These are phyloP conservation scores for Pagrus major DNA, from an alignment of 2,113 vertebrate species.

Conservation along the genomic window DNA sequence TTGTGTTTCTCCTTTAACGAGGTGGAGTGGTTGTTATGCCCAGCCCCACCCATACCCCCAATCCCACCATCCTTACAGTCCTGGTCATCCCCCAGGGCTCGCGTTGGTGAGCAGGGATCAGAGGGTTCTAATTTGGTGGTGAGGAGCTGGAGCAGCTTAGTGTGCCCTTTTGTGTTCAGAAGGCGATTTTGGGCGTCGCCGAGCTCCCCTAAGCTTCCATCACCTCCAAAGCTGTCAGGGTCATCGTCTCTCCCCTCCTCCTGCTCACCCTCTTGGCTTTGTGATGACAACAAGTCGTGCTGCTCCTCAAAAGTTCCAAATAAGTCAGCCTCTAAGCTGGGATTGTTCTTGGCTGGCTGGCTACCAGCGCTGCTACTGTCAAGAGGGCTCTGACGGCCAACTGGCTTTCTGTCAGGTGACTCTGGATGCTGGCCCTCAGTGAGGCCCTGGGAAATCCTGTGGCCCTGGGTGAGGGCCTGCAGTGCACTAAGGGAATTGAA, in stretches of 20 bases:
- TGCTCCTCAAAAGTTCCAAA: conserved; percentile 64
- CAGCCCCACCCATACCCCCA: conserved; percentile 69
- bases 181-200: conserved; percentile 86
- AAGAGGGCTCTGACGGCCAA: conserved; percentile 61
- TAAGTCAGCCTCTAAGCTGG: conserved; percentile 55
- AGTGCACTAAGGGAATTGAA: conserved; percentile 93
- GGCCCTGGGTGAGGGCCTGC: conserved; percentile 94
- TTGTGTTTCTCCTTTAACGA: conserved; percentile 99
- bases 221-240: conserved; percentile 16
- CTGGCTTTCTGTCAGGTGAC: conserved; percentile 92
- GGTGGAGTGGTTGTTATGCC: conserved; percentile 77
- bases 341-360: conserved; percentile 54
- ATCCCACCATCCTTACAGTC: conserved; percentile 85
- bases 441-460: conserved; percentile 87
- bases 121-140: conserved; percentile 94
- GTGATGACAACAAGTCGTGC: conserved; percentile 84
- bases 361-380: conserved; percentile 28
- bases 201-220: conserved; percentile 49
- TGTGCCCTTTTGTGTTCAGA: conserved; percentile 92
- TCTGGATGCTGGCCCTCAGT: conserved; percentile 77
- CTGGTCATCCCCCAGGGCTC: conserved; percentile 82
- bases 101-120: conserved; percentile 88
- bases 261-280: conserved; percentile 84
- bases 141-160: conserved; percentile 96
- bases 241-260: conserved; percentile 82